Evolutionary conservation across 2,797 vertebrate genomes (phyloP), one percentile per base, ranked within the genome.

Genomic region (Ambastaia sidthimunki): DNA sequence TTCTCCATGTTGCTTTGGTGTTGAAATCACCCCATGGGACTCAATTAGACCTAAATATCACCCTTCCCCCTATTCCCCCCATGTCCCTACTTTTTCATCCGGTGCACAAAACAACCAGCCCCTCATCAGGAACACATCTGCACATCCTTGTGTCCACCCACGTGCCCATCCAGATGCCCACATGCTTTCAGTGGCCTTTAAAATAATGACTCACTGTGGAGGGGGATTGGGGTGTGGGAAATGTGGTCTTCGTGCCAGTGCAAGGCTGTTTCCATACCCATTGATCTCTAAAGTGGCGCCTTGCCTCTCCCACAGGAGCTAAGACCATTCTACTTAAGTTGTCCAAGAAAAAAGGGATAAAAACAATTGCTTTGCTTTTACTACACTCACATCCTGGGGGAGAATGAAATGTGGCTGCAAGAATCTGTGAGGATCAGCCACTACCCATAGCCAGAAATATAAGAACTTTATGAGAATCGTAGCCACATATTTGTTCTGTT

Each of bases 81-180:
- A 50, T 60, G 52, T 70, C 50, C 48, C 41, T 7, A 37, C 41
- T 23, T 59, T 31, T 52, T 60, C 65, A 66, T 59, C 44, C 63
- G 71, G 34, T 37, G 13, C 21, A 18, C 37, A 19, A 34, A 54
- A 16, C 65, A 63, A 62, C 60, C 79, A 81, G 79, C 44, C 79
- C 80, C 70, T 85, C 76, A 81, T 85, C 80, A 72, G 47, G 47
- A 76, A 50, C 74, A 85, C 82, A 85, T 86, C 82, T 85, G 82
- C 74, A 75, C 63, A 18, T 82, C 37, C 25, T 65, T 19, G 9
- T 52, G 2, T 84, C 80, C 84, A 85, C 78, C 80, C 82, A 82
- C 83, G 59, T 50, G 34, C 81, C 59, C 37, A 74, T 78, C 82
- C 54, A 41, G 60, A 76, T 77, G 71, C 74, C 81, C 66, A 52